A percentile compares a stretch with the other conserved stretches of the same genome.
phyloP scores from a whole-genome alignment of 2,888 invertebrate genomes.

The Thelaira solivaga region DNA sequence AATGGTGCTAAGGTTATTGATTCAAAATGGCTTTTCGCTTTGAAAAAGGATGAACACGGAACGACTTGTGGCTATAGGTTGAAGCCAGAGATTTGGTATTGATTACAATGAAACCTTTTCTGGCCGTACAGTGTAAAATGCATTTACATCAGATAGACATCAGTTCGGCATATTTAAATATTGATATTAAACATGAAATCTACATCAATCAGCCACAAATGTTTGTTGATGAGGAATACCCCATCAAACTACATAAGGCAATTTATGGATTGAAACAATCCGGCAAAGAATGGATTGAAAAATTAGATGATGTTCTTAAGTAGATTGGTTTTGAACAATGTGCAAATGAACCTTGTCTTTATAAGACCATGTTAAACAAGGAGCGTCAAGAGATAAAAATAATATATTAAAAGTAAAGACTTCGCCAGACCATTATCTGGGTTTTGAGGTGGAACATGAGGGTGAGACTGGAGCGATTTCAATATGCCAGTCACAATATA shows the following conservation, averaged over 20 bases:
- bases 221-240: not conserved
- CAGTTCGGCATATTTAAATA: conserved; percentile 50
- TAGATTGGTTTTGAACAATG: not conserved
- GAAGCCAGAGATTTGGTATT: conserved; percentile 25
- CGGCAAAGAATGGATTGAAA: conserved; percentile 63
- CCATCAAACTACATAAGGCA: conserved; percentile 49
- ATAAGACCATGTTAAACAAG: not conserved
- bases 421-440: not conserved
- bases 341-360: not conserved
- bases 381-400: not conserved
- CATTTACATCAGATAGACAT: conserved; percentile 59
- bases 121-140: conserved; percentile 43
- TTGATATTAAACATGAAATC: conserved; percentile 47
- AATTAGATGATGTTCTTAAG: conserved; percentile 9
- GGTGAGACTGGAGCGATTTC: not conserved
- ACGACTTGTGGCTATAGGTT: conserved; percentile 11
- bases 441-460: not conserved
- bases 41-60: conserved; percentile 5
- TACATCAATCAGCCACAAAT: conserved; percentile 25
- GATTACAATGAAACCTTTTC: conserved; percentile 31
- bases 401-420: not conserved
- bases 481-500: not conserved
- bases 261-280: conserved; percentile 65
- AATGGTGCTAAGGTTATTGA: not conserved
- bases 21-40: conserved; percentile 10